These are phyloP conservation scores for Escarpia spicata DNA, from an alignment of 2,888 invertebrate species.

Conservation along the genomic window DNA sequence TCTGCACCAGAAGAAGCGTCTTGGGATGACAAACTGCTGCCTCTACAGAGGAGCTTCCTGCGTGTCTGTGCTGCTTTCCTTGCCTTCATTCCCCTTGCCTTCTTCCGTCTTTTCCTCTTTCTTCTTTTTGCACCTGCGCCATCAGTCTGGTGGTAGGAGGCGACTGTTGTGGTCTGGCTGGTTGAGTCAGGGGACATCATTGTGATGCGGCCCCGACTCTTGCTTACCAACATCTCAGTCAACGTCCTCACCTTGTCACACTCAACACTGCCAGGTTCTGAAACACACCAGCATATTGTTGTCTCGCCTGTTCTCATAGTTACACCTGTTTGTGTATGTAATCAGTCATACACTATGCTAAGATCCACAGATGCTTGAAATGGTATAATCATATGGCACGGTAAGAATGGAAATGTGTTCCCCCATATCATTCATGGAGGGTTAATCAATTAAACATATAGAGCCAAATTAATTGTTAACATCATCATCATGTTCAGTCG, in stretches of 20 bases:
- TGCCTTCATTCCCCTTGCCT: not conserved
- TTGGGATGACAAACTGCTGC: not conserved
- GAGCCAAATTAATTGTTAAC: not conserved
- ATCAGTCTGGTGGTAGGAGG: not conserved
- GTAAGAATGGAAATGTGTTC: not conserved
- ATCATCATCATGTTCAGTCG: no score
- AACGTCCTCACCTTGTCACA: not conserved
- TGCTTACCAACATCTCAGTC: not conserved
- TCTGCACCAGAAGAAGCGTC: not conserved
- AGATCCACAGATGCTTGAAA: not conserved
- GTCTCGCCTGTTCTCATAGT: not conserved
- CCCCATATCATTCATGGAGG: not conserved
- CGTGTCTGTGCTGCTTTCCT: not conserved
- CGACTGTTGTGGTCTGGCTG: not conserved
- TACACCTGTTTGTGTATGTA: not conserved
- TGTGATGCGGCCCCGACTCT: not conserved
- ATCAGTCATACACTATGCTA: not conserved
- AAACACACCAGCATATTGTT: not conserved
- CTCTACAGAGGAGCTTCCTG: not conserved
- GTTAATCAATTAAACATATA: not conserved
- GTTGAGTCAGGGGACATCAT: not conserved
- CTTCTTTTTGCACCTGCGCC: not conserved
- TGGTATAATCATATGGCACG: not conserved
- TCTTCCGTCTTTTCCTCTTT: constrained; percentile 1
- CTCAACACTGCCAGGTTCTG: not conserved